A percentile compares a stretch with the other conserved stretches of the same genome.
phyloP scores from a whole-genome alignment of 2,797 vertebrate species.

The Odontamblyopus rebecca region DNA sequence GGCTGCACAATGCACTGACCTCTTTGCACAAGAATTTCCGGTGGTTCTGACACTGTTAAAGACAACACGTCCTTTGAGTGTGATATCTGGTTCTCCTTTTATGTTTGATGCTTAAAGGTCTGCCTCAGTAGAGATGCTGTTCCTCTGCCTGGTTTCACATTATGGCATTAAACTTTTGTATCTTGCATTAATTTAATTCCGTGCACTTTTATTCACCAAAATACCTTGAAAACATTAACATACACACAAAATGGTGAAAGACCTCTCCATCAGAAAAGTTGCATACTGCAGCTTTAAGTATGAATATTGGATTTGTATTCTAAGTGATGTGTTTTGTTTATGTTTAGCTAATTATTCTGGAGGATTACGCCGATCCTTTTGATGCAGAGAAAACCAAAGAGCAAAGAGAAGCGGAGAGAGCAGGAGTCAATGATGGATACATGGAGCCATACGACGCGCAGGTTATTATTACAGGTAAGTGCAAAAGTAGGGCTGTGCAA shows the following conservation, averaged over 20 bases:
- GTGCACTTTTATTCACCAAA: too few relatives aligned
- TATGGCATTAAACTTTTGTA: neutral
- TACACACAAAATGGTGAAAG: neutral
- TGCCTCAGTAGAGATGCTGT: neutral
- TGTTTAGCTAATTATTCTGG: constrained; percentile 89
- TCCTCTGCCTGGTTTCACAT: neutral
- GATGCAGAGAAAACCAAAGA: constrained; percentile 91
- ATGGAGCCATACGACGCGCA: constrained; percentile 98
- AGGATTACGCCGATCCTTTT: constrained; percentile 94
- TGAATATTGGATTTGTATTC: constrained; percentile 11
- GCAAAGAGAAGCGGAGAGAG: constrained; percentile 89
- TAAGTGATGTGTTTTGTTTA: constrained; percentile 9
- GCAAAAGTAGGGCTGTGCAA: neutral
- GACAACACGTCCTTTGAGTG: constrained; percentile 31
- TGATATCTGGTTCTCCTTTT: constrained; percentile 16
- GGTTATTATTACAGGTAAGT: constrained; percentile 93
- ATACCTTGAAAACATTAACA: too few relatives aligned
- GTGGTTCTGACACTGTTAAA: constrained; percentile 51
- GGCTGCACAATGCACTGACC: constrained; percentile 63
- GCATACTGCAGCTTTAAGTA: neutral
- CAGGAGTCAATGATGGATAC: constrained; percentile 92
- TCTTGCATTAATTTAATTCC: too few relatives aligned
- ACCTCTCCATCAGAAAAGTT: constrained; percentile 21
- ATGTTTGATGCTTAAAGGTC: constrained; percentile 8
- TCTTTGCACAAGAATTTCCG: constrained; percentile 65